These are phyloP conservation scores for Mormyrus iriodes DNA, from an alignment of 2,113 vertebrate genomes.

Conservation along the genomic window DNA sequence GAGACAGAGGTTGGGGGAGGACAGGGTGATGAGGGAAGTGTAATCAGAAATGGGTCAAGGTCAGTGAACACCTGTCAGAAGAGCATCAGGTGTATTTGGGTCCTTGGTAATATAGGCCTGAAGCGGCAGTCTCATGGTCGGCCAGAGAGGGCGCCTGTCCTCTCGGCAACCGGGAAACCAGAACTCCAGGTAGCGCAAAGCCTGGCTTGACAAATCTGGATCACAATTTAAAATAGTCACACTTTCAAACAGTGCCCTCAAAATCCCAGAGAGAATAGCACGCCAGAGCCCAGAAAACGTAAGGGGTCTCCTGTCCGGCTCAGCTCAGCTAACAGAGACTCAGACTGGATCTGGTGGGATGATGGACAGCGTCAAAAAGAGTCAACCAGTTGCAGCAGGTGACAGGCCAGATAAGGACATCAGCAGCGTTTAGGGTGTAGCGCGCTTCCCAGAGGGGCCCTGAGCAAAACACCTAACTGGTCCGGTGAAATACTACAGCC, in stretches of 20 bases:
- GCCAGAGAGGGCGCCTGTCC: not conserved
- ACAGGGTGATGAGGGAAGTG: not conserved
- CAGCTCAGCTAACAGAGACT: not conserved
- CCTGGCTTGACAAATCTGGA: constrained; percentile 11
- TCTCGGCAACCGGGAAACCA: not conserved
- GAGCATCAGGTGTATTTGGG: not conserved
- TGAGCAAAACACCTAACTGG: not conserved
- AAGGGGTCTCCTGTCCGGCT: not conserved
- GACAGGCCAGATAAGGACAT: not conserved
- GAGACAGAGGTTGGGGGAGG: not conserved
- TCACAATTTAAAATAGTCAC: constrained; percentile 18
- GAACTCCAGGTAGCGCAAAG: not conserved
- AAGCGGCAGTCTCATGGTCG: not conserved
- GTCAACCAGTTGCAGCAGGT: not conserved
- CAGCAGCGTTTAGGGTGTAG: not conserved
- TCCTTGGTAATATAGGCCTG: not conserved
- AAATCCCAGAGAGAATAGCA: not conserved
- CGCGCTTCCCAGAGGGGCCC: not conserved
- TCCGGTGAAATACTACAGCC: not conserved
- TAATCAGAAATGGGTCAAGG: constrained; percentile 17
- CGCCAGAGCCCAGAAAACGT: not conserved
- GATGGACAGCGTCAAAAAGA: not conserved
- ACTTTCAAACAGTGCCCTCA: not conserved
- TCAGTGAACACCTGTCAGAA: not conserved
- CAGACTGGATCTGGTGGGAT: not conserved